These are phyloP conservation scores for Lepus americanus DNA, from an alignment of 2,113 vertebrate genomes.

Conservation along the genomic window DNA sequence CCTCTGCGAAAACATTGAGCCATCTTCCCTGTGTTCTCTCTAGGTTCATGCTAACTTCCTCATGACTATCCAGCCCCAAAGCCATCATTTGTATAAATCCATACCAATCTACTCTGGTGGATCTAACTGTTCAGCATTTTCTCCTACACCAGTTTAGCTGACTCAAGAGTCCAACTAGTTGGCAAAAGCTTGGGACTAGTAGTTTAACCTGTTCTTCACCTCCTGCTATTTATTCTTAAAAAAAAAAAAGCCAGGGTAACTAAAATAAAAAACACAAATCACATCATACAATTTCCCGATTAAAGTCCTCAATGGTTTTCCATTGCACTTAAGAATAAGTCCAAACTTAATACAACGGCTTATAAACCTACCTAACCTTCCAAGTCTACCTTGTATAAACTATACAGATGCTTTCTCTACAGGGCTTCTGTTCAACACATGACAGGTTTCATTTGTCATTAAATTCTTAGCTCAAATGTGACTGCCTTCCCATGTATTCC, in stretches of 20 bases:
- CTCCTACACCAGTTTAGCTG: background rate
- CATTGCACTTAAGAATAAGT: background rate
- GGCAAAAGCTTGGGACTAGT: background rate
- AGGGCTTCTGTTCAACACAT: background rate
- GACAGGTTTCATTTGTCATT: background rate
- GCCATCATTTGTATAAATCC: background rate
- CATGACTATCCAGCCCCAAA: background rate
- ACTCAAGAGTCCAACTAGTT: background rate
- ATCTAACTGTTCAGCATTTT: background rate
- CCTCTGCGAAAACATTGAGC: background rate
- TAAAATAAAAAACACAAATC: slow-evolving; percentile 1
- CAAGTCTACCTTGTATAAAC: background rate
- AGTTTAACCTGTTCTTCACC: background rate
- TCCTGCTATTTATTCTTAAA: background rate
- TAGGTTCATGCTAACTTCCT: background rate
- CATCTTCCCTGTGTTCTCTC: background rate
- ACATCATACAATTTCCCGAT: background rate
- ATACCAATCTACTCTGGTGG: background rate
- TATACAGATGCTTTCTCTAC: too few relatives aligned
- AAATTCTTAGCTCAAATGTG: background rate
- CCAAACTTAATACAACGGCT: background rate
- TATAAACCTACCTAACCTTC: background rate
- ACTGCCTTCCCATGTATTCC: background rate
- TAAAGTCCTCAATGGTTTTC: background rate
- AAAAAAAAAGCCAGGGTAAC: background rate